phyloP scores from a whole-genome alignment of 92 coral and sea anemone species.

The Chrysogorgia sp. region DNA sequence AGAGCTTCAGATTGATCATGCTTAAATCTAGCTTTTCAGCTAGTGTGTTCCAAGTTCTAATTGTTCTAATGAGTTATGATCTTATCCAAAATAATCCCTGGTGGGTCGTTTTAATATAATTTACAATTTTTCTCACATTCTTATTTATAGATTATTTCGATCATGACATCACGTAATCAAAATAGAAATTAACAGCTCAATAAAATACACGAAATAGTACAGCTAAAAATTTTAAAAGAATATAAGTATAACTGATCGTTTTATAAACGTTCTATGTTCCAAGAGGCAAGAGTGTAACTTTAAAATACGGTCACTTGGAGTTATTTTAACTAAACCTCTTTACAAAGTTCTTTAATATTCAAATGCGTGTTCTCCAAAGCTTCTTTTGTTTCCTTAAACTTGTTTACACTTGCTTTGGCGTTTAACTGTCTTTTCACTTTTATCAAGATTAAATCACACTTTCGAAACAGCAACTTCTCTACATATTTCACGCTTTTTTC shows the following conservation, averaged over 20 bases:
- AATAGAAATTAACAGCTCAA: too few relatives aligned
- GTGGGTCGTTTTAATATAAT: too few relatives aligned
- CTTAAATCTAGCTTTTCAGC: too few relatives aligned
- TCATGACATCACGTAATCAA: too few relatives aligned
- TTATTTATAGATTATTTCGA: too few relatives aligned
- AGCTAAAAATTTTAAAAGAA: not conserved
- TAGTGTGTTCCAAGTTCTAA: too few relatives aligned
- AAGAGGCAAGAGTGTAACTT: not conserved
- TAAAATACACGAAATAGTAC: not conserved
- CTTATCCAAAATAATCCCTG: too few relatives aligned
- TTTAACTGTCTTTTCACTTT: slow-evolving; percentile 72
- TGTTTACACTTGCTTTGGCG: slow-evolving; percentile 81
- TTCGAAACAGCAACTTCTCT: slow-evolving; percentile 61
- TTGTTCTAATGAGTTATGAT: too few relatives aligned
- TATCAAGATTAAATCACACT: slow-evolving; percentile 63
- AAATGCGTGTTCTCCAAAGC: slow-evolving; percentile 72
- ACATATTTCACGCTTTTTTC: slow-evolving; percentile 66
- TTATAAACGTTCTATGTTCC: too few relatives aligned
- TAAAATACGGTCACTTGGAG: not conserved
- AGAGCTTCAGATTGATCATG: too few relatives aligned
- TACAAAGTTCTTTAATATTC: slow-evolving; percentile 46
- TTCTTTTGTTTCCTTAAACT: slow-evolving; percentile 71
- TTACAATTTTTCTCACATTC: too few relatives aligned
- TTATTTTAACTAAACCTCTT: not conserved
- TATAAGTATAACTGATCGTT: not conserved